Base-by-base conservation (phyloP, 2,888 invertebrate species). In the Sepiola atlantica region DNA sequence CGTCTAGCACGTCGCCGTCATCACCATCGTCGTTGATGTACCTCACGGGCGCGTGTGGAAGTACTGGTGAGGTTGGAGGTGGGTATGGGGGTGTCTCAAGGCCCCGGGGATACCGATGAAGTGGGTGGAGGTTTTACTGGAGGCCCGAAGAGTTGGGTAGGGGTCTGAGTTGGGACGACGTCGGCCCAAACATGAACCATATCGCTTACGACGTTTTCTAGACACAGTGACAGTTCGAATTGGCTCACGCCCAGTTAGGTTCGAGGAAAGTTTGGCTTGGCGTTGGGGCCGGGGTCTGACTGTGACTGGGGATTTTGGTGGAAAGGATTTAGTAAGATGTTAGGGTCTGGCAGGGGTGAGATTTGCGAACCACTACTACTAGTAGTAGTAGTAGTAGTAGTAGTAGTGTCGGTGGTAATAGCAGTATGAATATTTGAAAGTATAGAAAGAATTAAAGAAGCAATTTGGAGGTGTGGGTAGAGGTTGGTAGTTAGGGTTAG, bases 111-210 rank as follows among this genome's bases (percentile, higher is more conserved):
- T 61, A 21, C 21, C 24, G 24, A 61, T 61, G 61, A 61, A 61
- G 61, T 24, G 24, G 24, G 61, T 61, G 61, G 61, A 28, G 61
- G 61, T 21, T 61, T 61, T 61, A 61, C 61, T 61, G 61, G 61
- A 61, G 61, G 24, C 61, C 61, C 21, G 61, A 61, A 61, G 24
- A 28, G 61, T 61, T 21, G 24, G 61, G 61, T 28, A 61, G 61
- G 61, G 61, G 61, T 61, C 24, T 61, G 61, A 61, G 61, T 61
- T 24, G 61, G 61, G 61, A 61, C 61, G 61, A 61, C 61, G 61
- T 61, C 61, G 61, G 61, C 61, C 61, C 61, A 61, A 61, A 61
- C 61, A 61, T 61, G 61, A 61, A 61, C 61, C 61, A 61, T 61
- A 61, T 61, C 61, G 61, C 61, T 61, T 61, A 61, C 61, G 61